Evolutionary conservation across 2,888 invertebrate genomes (phyloP), one percentile per base, ranked within the genome.

Genomic region (Galeruca laticollis): DNA sequence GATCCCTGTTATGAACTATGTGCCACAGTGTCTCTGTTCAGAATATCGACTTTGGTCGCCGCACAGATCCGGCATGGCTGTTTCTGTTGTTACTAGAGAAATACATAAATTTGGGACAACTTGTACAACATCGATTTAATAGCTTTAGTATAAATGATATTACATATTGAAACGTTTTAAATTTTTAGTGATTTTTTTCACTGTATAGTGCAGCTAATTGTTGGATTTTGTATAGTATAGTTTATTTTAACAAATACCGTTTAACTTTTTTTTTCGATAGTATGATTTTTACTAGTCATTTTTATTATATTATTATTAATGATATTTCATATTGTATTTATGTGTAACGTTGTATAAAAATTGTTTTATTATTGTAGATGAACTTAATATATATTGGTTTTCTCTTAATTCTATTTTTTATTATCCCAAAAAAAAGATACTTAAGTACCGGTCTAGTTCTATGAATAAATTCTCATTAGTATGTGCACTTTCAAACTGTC

Each of bases 251-350:
- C 79, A 78, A 26, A 77, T 77, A 80, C 65, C 73, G 70, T 68
- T 71, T 73, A 73, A 73, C 71, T 74, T 73, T 72, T n/a, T n/a
- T 26, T 73, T 71, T 65, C 26, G 69, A 71, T 70, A 76, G 64
- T 75, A 78, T 80, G 76, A 78, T 73, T 77, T 78, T 82, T 82
- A 83, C 85, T 85, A 85, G 85, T 85, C 85, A 85, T 84, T 84
- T 84, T 82, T 82, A 83, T 82, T 82, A 79, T 80, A 60, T 63
- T 60, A 40, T 49, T 64, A 64, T 65, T 65, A 65, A 37, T 54
- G 40, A 59, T 78, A 79, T 77, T 56, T 77, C 77, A 81, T 78
- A 81, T 33, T 78, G 75, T 79, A 79, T 81, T 81, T 81, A 79
- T 81, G 78, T 82, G 79, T 84, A 84, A 82, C 79, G 79, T 80